Evolutionary conservation across 1,140 invertebrate species (phyloP).

Genomic region (Drosophila kanapiae): DNA sequence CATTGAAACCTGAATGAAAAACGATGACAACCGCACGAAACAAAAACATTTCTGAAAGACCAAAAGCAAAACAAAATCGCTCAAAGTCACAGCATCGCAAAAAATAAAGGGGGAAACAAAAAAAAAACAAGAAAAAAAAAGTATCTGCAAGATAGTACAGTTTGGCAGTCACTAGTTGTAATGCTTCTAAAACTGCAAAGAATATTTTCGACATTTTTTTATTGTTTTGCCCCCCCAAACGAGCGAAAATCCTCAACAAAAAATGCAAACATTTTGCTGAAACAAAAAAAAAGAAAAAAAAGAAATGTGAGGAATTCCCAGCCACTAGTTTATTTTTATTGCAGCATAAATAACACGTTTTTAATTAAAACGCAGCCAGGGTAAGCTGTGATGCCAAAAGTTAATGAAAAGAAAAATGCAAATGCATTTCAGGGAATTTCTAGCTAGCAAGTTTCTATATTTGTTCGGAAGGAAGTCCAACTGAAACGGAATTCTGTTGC

Average conservation of each 20-base stretch:
- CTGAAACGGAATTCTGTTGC: neutral
- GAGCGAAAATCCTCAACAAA: neutral
- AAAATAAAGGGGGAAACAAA: neutral
- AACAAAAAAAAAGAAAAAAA: neutral
- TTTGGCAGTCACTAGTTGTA: slow-evolving; percentile 23
- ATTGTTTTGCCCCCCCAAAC: neutral
- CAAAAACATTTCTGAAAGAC: slow-evolving; percentile 1
- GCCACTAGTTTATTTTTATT: neutral
- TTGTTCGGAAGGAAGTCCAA: neutral
- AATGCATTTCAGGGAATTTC: slow-evolving; percentile 3
- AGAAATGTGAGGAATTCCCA: neutral
- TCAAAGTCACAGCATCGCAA: slow-evolving; percentile 36
- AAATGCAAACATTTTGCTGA: neutral
- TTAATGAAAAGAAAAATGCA: neutral
- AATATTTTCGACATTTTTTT: neutral
- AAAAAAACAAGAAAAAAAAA: slow-evolving; percentile 10
- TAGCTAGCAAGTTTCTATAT: neutral
- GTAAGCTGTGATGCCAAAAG: neutral
- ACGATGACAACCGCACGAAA: slow-evolving; percentile 29
- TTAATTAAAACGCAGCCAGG: neutral
- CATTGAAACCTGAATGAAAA: slow-evolving; percentile 46
- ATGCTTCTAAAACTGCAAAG: neutral
- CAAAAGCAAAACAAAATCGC: slow-evolving; percentile 26
- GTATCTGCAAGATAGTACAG: slow-evolving; percentile 8
- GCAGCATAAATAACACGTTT: neutral